Conservation (phyloP, 2,113 vertebrate genomes). For the Hydrochoerus hydrochaeris region DNA sequence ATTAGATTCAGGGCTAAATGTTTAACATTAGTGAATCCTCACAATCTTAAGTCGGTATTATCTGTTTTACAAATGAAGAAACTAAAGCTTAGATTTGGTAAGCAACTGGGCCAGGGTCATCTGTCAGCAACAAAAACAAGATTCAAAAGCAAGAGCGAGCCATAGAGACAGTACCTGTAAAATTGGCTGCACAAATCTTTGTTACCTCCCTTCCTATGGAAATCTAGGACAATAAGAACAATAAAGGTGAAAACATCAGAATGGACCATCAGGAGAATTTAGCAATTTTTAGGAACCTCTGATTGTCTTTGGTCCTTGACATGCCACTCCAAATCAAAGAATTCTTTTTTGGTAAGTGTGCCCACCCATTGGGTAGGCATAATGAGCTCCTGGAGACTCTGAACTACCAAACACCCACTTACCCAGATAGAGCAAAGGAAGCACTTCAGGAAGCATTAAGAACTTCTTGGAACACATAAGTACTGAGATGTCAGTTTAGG, state of each 20-base stretch:
- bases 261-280: not conserved
- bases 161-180: not conserved
- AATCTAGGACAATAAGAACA: not conserved
- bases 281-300: not conserved
- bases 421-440: not conserved
- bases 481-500: not conserved
- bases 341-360: not conserved
- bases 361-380: not conserved
- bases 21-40: not conserved
- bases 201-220: not conserved
- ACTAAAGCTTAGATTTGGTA: not conserved
- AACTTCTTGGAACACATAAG: not conserved
- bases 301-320: not conserved
- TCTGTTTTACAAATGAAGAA: conserved; percentile 23
- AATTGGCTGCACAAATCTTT: not conserved
- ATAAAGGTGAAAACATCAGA: not conserved
- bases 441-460: not conserved
- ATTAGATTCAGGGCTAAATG: not conserved
- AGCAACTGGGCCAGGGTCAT: conserved; percentile 39
- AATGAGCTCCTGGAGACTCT: not conserved
- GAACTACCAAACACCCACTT: not conserved
- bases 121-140: conserved; percentile 4
- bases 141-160: not conserved
- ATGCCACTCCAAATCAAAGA: not conserved
- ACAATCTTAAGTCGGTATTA: not conserved